Percentiles rank a stretch among this genome's conserved stretches.
These are phyloP conservation scores for Oligia latruncula DNA, from an alignment of 2,888 invertebrate genomes.

Conservation along the genomic window DNA sequence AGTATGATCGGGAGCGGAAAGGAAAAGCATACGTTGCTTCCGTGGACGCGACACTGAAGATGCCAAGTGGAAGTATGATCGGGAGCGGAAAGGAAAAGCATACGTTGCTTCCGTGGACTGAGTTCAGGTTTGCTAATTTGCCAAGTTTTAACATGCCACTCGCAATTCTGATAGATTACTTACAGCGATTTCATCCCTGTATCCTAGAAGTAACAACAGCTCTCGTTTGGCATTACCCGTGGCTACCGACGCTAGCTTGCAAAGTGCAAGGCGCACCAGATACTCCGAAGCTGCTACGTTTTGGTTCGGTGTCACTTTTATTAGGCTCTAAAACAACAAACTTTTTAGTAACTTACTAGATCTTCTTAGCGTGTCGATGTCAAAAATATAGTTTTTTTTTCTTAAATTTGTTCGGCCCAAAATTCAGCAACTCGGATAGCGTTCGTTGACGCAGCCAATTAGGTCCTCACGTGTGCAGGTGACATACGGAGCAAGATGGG, in stretches of 20 bases:
- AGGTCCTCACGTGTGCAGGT: no score
- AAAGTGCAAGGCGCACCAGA: constrained; percentile 72
- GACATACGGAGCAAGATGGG: no score
- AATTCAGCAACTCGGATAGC: no score
- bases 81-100: neutral
- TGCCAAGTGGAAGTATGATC: neutral
- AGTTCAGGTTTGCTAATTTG: no score
- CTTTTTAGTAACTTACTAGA: neutral
- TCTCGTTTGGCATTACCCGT: constrained; percentile 69
- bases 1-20: no score
- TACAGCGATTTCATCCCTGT: constrained; percentile 63
- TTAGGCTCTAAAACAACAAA: constrained; percentile 68
- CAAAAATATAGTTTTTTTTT: no score
- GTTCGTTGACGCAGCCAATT: no score
- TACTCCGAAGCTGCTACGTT: constrained; percentile 73
- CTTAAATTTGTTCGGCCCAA: no score
- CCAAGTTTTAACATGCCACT: neutral
- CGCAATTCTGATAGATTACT: constrained; percentile 14
- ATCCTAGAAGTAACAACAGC: constrained; percentile 71
- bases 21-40: no score
- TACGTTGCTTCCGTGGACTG: no score
- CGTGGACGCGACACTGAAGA: no score
- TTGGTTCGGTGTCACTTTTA: constrained; percentile 62
- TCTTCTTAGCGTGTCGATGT: no score
- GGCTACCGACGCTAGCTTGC: constrained; percentile 75